Evolutionary conservation across 2,888 invertebrate species (phyloP).

Genomic region (Cataglyphis albicans): DNA sequence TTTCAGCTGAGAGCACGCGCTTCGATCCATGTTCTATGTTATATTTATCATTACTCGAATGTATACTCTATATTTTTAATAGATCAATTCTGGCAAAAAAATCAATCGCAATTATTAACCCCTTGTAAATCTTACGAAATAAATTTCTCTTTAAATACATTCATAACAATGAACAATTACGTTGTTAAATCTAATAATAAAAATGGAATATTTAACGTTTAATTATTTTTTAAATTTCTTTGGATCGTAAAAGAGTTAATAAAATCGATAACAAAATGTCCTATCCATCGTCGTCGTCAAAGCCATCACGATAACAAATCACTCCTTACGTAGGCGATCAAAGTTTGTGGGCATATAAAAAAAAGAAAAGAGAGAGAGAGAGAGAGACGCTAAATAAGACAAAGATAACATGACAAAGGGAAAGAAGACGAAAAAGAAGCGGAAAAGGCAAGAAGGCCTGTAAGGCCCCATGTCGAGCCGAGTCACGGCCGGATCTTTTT

Average conservation of each 20-base stretch:
- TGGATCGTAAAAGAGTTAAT: slow-evolving; percentile 31
- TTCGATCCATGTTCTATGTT: slow-evolving; percentile 18
- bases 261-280: slow-evolving; percentile 58
- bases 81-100: slow-evolving; percentile 23
- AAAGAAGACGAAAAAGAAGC: slow-evolving; percentile 3
- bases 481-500: slow-evolving; percentile 74
- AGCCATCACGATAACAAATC: slow-evolving; percentile 66
- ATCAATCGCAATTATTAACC: slow-evolving; percentile 21
- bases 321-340: slow-evolving; percentile 73
- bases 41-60: slow-evolving; percentile 30
- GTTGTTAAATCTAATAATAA: background rate
- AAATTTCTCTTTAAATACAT: background rate
- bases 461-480: slow-evolving; percentile 72
- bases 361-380: slow-evolving; percentile 35
- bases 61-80: slow-evolving; percentile 13
- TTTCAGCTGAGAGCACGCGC: slow-evolving; percentile 27
- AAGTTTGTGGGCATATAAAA: slow-evolving; percentile 67
- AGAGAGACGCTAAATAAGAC: slow-evolving; percentile 27
- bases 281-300: slow-evolving; percentile 40
- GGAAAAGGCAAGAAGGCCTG: slow-evolving; percentile 54
- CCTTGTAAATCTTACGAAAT: background rate
- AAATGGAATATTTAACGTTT: background rate
- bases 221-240: background rate
- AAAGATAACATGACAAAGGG: slow-evolving; percentile 23
- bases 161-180: background rate